These are phyloP conservation scores for Cantharis rustica DNA, from an alignment of 2,888 invertebrate genomes.

Conservation along the genomic window DNA sequence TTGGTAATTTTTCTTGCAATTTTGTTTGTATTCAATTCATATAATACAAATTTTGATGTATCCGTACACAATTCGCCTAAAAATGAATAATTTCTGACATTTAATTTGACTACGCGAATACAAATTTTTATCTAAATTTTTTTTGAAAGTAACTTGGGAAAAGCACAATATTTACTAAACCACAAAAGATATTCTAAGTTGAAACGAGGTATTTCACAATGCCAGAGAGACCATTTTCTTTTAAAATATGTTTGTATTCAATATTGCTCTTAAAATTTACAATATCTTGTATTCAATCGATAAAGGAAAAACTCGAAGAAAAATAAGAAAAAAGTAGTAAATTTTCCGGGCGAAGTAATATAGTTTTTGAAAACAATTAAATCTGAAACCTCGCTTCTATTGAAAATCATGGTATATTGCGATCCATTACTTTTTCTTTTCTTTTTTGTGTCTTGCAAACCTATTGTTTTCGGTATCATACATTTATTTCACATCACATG, in stretches of 20 bases:
- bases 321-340: background rate
- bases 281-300: background rate
- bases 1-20: background rate
- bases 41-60: background rate
- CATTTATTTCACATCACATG: background rate
- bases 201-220: background rate
- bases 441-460: background rate
- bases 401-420: background rate
- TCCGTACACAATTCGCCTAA: background rate
- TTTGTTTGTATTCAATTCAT: background rate
- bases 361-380: conserved; percentile 1
- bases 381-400: background rate
- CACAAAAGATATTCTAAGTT: background rate
- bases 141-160: background rate
- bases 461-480: conserved; percentile 1
- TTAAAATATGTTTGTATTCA: background rate
- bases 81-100: background rate
- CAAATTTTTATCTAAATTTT: background rate
- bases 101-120: background rate
- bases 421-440: conserved; percentile 3
- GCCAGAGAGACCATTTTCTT: background rate
- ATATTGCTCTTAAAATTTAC: background rate
- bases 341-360: background rate
- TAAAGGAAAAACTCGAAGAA: background rate
- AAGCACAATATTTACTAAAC: background rate